Evolutionary conservation across 2,113 vertebrate genomes (phyloP).

Genomic region (Leptosomus discolor): DNA sequence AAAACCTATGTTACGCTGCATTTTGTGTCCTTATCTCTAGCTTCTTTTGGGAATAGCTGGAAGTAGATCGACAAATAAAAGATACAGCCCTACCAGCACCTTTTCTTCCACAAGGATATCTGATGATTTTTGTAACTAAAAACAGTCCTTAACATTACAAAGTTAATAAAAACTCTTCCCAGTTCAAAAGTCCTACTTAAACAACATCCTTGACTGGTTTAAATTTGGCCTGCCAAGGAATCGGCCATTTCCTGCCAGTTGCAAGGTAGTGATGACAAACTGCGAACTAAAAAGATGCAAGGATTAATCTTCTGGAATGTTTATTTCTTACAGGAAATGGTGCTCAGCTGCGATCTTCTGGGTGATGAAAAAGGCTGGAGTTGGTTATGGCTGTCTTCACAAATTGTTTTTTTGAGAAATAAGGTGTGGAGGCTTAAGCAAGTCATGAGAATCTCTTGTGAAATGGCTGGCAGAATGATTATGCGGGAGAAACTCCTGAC

Average conservation of each 20-base stretch:
- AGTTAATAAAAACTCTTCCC: not conserved
- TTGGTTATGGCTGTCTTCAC: not conserved
- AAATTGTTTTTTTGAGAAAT: not conserved
- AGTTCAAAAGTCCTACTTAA: not conserved
- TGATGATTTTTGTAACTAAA: not conserved
- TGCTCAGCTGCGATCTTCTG: not conserved
- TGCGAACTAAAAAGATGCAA: not conserved
- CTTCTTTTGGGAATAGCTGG: not conserved
- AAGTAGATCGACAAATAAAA: not conserved
- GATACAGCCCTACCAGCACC: not conserved
- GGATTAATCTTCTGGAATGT: not conserved
- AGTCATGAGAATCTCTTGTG: conserved; percentile 3
- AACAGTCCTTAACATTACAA: not conserved
- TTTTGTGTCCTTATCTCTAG: not conserved
- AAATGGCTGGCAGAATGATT: conserved; percentile 31
- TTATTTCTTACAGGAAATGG: not conserved
- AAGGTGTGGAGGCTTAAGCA: conserved; percentile 2
- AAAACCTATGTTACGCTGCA: not conserved
- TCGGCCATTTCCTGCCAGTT: not conserved
- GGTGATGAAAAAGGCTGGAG: not conserved
- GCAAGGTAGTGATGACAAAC: not conserved
- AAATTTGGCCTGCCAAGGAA: not conserved
- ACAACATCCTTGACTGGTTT: not conserved
- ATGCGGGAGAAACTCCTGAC: not conserved
- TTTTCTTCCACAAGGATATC: not conserved